These are phyloP conservation scores for Amblyopsis rosae DNA, from an alignment of 2,113 vertebrate species.

Conservation along the genomic window DNA sequence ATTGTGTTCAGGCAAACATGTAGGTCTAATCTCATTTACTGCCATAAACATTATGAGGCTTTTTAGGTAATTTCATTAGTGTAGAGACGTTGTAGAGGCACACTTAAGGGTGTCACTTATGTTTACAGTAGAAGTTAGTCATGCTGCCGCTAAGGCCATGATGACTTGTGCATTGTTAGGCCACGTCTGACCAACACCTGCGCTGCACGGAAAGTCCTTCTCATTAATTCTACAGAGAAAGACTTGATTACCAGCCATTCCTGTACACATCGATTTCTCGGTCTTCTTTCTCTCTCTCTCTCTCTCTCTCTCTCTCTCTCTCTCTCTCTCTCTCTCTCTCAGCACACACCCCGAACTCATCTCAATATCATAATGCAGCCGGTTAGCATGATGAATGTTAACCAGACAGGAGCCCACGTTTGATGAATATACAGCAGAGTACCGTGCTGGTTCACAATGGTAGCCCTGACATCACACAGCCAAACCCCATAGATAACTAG, in stretches of 20 bases:
- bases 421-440: slow-evolving; percentile 66
- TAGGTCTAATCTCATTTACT: not conserved
- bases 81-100: not conserved
- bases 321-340: slow-evolving; percentile 23
- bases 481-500: slow-evolving; percentile 52
- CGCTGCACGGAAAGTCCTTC: slow-evolving; percentile 34
- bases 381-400: slow-evolving; percentile 65
- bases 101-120: not conserved
- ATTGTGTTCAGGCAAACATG: not conserved
- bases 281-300: slow-evolving; percentile 10
- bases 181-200: slow-evolving; percentile 28
- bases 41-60: not conserved
- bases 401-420: slow-evolving; percentile 61
- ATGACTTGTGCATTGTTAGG: slow-evolving; percentile 19
- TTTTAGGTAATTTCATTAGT: not conserved
- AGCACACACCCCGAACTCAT: slow-evolving; percentile 56
- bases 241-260: slow-evolving; percentile 67
- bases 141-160: not conserved
- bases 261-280: slow-evolving; percentile 59
- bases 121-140: not conserved
- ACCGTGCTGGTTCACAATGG: slow-evolving; percentile 46
- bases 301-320: slow-evolving; percentile 11
- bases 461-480: slow-evolving; percentile 41
- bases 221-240: slow-evolving; percentile 65
- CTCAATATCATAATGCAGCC: slow-evolving; percentile 65